A percentile compares a stretch with the other conserved stretches of the same genome.
phyloP scores from a whole-genome alignment of 2,888 invertebrate genomes.

The Diarsia rubi region DNA sequence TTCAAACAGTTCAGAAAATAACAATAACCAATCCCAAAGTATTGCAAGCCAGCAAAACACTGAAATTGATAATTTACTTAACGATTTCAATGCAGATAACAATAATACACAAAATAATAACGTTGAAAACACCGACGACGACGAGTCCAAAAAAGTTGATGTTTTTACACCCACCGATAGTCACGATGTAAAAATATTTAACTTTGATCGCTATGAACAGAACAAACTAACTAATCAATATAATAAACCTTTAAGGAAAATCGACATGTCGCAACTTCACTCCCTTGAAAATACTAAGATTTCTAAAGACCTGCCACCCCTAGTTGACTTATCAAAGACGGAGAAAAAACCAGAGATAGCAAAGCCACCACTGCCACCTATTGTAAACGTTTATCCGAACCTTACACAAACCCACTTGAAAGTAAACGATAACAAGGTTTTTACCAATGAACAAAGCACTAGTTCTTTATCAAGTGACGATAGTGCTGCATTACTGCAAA shows the following conservation, averaged over 20 bases:
- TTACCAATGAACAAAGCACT: conserved; percentile 88
- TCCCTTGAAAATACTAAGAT: conserved; percentile 87
- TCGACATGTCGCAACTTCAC: conserved; percentile 87
- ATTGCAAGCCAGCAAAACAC: conserved; percentile 81
- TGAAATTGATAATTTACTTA: conserved; percentile 85
- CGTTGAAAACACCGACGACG: conserved; percentile 65
- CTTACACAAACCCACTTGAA: conserved; percentile 88
- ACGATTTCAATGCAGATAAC: conserved; percentile 80
- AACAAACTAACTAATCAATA: conserved; percentile 82
- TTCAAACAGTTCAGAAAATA: conserved; percentile 84
- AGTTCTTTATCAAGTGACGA: conserved; percentile 90
- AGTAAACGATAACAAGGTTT: conserved; percentile 86
- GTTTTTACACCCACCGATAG: conserved; percentile 76
- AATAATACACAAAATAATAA: conserved; percentile 78
- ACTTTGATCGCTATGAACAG: conserved; percentile 89
- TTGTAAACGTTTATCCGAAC: conserved; percentile 88
- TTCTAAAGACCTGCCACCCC: conserved; percentile 86
- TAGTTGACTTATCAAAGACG: conserved; percentile 72
- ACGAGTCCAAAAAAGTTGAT: conserved; percentile 71
- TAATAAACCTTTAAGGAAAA: conserved; percentile 83
- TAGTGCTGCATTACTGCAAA: conserved; percentile 90
- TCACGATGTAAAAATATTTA: conserved; percentile 88
- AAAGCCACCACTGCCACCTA: conserved; percentile 81
- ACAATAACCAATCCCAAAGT: conserved; percentile 84
- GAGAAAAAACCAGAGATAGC: conserved; percentile 78